These are phyloP conservation scores for Syngnathus scovelli DNA, from an alignment of 2,113 vertebrate species.

Conservation along the genomic window DNA sequence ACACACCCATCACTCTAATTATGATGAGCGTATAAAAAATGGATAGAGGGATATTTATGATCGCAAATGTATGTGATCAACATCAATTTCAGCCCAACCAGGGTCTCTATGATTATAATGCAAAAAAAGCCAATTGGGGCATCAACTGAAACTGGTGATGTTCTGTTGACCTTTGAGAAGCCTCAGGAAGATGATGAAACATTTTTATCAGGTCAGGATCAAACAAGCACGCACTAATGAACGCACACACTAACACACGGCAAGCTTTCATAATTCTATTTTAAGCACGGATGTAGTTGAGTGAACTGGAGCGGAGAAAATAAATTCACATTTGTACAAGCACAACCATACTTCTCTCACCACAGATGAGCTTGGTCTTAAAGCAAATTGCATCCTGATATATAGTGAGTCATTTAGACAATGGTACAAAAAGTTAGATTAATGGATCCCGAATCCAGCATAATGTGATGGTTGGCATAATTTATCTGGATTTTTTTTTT, in stretches of 20 bases:
- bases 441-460: neutral
- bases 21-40: neutral
- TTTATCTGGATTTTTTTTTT: neutral
- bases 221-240: constrained; percentile 12
- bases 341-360: neutral
- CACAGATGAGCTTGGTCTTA: neutral
- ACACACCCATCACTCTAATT: neutral
- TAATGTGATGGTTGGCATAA: neutral
- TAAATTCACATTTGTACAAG: constrained; percentile 16
- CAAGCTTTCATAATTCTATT: constrained; percentile 37
- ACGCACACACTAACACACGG: constrained; percentile 2
- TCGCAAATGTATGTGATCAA: neutral
- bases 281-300: constrained; percentile 25
- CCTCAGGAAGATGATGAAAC: neutral
- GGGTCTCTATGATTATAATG: neutral
- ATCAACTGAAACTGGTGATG: neutral
- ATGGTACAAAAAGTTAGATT: neutral
- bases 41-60: neutral
- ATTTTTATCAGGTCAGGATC: neutral
- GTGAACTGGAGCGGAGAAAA: constrained; percentile 42
- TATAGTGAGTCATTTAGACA: neutral
- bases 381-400: neutral
- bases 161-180: neutral
- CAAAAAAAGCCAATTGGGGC: neutral
- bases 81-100: neutral